These are phyloP conservation scores for Falco berigora DNA, from an alignment of 2,797 vertebrate species.

Conservation along the genomic window DNA sequence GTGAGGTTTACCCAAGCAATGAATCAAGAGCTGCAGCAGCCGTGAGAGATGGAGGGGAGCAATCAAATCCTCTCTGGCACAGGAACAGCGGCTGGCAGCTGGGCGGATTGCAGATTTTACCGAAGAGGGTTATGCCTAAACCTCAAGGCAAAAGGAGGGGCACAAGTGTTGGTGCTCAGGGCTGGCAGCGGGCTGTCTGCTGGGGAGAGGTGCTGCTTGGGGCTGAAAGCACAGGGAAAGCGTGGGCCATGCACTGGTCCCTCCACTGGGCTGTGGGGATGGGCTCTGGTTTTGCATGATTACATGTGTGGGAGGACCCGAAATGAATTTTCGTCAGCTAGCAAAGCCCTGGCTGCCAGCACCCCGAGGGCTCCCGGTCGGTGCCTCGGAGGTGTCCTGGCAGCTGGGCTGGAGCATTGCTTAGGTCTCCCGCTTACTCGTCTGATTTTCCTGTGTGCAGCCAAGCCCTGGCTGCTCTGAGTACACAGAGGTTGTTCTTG, in stretches of 20 bases:
- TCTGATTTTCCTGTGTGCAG: neutral
- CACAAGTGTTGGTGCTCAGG: neutral
- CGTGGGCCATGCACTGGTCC: fast-evolving
- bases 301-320: neutral
- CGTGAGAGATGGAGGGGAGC: neutral
- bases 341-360: neutral
- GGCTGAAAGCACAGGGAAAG: neutral
- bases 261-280: fast-evolving
- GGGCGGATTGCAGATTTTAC: neutral
- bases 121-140: neutral
- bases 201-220: neutral
- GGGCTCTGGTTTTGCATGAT: neutral
- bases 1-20: neutral
- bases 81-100: neutral
- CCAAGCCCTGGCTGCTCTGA: neutral
- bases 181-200: neutral
- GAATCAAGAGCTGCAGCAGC: neutral
- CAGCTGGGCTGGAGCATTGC: neutral
- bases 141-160: neutral
- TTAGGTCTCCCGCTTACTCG: neutral
- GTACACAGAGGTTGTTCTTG: neutral
- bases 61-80: fast-evolving
- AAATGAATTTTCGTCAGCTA: neutral
- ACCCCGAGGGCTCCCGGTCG: fast-evolving
- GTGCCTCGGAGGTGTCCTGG: neutral